Conservation (phyloP, 2,888 invertebrate species). For the Phanerotoma sp. region DNA sequence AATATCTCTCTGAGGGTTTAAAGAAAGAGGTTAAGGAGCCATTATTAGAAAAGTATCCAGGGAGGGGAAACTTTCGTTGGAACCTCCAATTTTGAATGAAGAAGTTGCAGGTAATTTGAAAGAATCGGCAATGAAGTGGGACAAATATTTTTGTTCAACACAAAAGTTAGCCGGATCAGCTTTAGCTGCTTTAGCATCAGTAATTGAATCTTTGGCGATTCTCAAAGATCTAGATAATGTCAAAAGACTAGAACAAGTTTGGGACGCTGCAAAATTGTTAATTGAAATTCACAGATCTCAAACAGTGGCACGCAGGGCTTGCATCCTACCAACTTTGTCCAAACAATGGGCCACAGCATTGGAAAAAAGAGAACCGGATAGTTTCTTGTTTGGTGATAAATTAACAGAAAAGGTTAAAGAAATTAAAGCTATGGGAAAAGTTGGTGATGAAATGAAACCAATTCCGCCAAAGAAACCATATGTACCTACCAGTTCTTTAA, state of each 20-base stretch:
- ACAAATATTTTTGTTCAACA: slow-evolving; percentile 32
- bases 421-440: slow-evolving; percentile 6
- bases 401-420: slow-evolving; percentile 7
- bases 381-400: slow-evolving; percentile 17
- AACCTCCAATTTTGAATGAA: slow-evolving; percentile 2
- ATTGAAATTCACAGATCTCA: slow-evolving; percentile 2
- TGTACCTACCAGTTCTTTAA: background rate
- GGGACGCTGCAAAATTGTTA: slow-evolving; percentile 1
- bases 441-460: slow-evolving; percentile 12
- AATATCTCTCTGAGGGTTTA: slow-evolving; percentile 8
- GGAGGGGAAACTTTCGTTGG: background rate
- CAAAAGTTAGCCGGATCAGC: slow-evolving; percentile 22
- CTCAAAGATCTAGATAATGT: slow-evolving; percentile 4
- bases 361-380: slow-evolving; percentile 13
- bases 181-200: background rate
- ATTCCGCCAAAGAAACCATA: slow-evolving; percentile 5
- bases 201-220: slow-evolving; percentile 1
- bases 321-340: slow-evolving; percentile 5
- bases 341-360: slow-evolving; percentile 3
- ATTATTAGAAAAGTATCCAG: too few relatives aligned
- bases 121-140: background rate
- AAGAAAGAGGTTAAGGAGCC: slow-evolving; percentile 3
- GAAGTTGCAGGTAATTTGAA: background rate
- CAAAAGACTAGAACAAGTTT: slow-evolving; percentile 11
- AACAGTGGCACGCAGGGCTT: slow-evolving; percentile 13